These are phyloP conservation scores for Cephus cinctus DNA, from an alignment of 1,140 invertebrate species.

Conservation along the genomic window DNA sequence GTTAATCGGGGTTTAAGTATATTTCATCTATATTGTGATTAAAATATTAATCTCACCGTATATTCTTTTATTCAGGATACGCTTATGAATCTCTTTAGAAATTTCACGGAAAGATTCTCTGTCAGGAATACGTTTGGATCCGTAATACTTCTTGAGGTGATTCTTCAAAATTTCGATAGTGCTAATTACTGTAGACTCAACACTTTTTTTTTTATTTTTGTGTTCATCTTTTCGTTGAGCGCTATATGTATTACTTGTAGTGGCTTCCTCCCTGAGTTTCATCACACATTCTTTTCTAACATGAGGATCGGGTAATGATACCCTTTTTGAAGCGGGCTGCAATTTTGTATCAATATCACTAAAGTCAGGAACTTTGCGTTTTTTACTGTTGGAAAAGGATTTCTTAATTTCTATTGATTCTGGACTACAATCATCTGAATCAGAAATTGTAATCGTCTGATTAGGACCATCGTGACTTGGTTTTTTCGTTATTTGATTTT, in stretches of 20 bases:
- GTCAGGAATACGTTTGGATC: conserved; percentile 36
- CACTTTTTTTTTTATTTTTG: conserved; percentile 9
- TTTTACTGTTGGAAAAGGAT: too few species aligned
- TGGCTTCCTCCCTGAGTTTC: too few species aligned
- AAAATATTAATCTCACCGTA: conserved; percentile 28
- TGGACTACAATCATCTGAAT: too few species aligned
- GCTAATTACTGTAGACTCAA: conserved; percentile 21
- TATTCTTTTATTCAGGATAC: conserved; percentile 29
- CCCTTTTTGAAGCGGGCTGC: too few species aligned
- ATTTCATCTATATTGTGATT: conserved; percentile 6
- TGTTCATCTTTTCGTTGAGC: neutral
- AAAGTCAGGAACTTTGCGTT: too few species aligned
- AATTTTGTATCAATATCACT: too few species aligned
- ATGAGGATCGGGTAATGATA: too few species aligned
- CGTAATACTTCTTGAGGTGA: conserved; percentile 39
- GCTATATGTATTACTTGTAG: too few species aligned
- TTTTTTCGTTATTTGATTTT: conserved; percentile 2
- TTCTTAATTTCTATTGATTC: too few species aligned
- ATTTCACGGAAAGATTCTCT: conserved; percentile 33
- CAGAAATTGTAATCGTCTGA: too few species aligned
- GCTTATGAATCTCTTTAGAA: conserved; percentile 36
- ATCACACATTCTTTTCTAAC: too few species aligned
- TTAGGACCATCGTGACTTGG: neutral
- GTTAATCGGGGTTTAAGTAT: too few species aligned
- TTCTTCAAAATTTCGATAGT: conserved; percentile 37